Base-by-base conservation (phyloP, 2,113 vertebrate genomes). In the Polypterus senegalus region DNA sequence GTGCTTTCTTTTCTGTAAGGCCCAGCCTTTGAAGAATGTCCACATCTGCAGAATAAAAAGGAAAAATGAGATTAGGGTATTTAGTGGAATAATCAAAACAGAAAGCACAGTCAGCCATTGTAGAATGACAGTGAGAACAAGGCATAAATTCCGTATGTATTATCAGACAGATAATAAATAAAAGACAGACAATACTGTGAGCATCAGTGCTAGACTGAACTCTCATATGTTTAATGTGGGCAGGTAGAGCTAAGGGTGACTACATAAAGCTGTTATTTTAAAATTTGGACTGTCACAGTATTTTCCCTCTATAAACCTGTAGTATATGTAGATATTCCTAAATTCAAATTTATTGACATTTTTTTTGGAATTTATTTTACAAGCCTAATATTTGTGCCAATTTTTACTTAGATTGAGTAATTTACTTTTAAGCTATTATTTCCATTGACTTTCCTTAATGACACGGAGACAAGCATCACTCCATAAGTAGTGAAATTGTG, bases 1-100 rank as follows among this genome's bases (percentile, higher is more conserved):
- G 81, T 1, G 76, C 60, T 74, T 83, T 87, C 59, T 82, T 88
- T 70, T 85, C 87, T 68, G 81, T 78, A 71, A 98, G 87, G 66
- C 94, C 94, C 72, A 98, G 81, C 76, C 76, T 84, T 74, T 92
- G 89, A 71, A 98, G 90, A 72, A 98, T 77, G 46, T 97, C 93
- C 81, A 94, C 92, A 93, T 93, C 96, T 98, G 77, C 49, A 80
- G 71, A 66, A 52, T 65, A 67, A 74, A 73, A 46, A 46, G 58
- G 52, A 57, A 5, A 54, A 57, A 66, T 46, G 27, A 5, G 57
- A 49, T 60, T 49, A 45, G 8, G 27, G 46, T 45, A 57, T 45
- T 5, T 3, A 57, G 3, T 6, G 9, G 27, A 6, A 10, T n/a
- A 56, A 5, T 10, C 6, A n/a, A 27, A 11, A 4, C 6, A 5